Evolutionary conservation across 1,140 invertebrate genomes (phyloP), one percentile per base, ranked within the genome.

Genomic region (Pogonus chalceus): DNA sequence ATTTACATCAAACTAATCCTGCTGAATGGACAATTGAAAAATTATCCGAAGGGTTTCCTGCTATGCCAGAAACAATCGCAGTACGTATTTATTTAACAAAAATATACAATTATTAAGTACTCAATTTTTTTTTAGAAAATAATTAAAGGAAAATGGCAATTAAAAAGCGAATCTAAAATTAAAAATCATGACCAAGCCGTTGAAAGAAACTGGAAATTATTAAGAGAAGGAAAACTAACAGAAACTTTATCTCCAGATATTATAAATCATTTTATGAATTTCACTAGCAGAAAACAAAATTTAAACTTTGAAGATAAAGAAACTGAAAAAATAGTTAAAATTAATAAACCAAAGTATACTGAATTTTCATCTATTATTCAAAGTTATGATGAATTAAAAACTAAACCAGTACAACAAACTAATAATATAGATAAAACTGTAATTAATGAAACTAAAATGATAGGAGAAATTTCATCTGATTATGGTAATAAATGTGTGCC

Each of bases 1-100:
- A 80, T 57, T 72, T 94, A 1, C 76, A 87, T 62, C 57, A 71
- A 20, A 71, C 72, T 14, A 73, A 88, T 69, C 80, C 87, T 10
- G 70, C 82, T 24, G 79, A 83, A 62, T 93, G 88, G 88, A 83
- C 78, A 2, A 62, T 79, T 2, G 80, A 88, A 54, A 80, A 65
- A 56, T 70, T 94, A 18, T 77, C 86, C 3, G 79, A 89, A 64
- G 83, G 85, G 65, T 94, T 92, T 76, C 90, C 89, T 35, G 79
- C 83, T 16, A 76, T 82, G 22, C 77, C 80, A 2, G 73, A 76
- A 12, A 69, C 75, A 23, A 79, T 82, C 1, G 78, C 79, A 67
- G 77, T 79, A 65, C 54, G 49, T 60, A 51, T 21, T 23, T 22
- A 52, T 49, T 51, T 48, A 23, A 57, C 24, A 49, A 22, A 66